Percentiles rank a stretch among this genome's conserved stretches.
Evolutionary conservation across 2,888 invertebrate genomes (phyloP).

Genomic region (Nemapogon koenigi): DNA sequence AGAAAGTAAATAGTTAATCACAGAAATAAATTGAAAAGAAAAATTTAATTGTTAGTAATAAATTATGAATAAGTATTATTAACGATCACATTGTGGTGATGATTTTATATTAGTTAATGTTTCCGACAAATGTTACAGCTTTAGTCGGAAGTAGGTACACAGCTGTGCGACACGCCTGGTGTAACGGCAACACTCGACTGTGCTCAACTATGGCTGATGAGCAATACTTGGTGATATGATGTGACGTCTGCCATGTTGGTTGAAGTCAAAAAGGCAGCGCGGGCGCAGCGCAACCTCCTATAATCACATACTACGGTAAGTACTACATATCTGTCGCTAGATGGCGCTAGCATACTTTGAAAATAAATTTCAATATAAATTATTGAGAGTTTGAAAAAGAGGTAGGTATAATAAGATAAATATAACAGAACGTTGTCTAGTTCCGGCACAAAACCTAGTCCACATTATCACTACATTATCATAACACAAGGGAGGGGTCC

Average conservation of each 20-base stretch:
- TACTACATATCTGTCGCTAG: constrained; percentile 16
- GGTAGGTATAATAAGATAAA: too few relatives aligned
- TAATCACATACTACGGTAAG: neutral
- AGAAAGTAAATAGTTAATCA: constrained; percentile 8
- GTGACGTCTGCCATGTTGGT: constrained; percentile 29
- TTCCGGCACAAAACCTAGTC: too few relatives aligned
- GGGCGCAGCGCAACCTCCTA: constrained; percentile 8
- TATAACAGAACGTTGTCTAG: too few relatives aligned
- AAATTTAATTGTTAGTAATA: constrained; percentile 38
- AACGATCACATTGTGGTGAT: constrained; percentile 54
- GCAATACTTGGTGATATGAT: constrained; percentile 19
- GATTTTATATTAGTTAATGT: too few relatives aligned
- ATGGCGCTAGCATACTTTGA: too few relatives aligned
- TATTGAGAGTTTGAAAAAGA: too few relatives aligned
- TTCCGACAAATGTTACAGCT: too few relatives aligned
- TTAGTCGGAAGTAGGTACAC: too few relatives aligned
- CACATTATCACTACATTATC: too few relatives aligned
- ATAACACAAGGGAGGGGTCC: too few relatives aligned
- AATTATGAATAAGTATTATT: constrained; percentile 33
- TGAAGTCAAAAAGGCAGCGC: constrained; percentile 25
- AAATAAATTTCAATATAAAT: too few relatives aligned
- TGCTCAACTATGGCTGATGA: constrained; percentile 36
- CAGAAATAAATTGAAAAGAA: constrained; percentile 42
- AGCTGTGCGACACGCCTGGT: constrained; percentile 37
- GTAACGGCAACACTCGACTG: constrained; percentile 26